phyloP scores from a whole-genome alignment of 2,797 vertebrate genomes.

The Enteromius thamalakanensis region DNA sequence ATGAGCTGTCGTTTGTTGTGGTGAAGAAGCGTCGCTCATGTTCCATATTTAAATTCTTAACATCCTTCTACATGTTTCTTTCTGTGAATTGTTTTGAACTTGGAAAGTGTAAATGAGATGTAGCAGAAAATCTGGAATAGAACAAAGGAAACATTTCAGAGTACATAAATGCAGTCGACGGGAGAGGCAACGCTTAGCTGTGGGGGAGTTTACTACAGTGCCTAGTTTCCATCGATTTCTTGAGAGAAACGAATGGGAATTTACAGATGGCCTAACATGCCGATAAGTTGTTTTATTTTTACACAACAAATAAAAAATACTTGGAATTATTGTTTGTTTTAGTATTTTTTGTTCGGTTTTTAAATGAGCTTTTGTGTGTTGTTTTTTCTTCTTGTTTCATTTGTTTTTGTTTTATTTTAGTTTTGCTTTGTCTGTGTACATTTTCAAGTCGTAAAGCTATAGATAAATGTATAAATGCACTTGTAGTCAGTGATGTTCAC shows the following conservation, averaged over 20 bases:
- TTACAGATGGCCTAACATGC: not conserved
- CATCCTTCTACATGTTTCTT: constrained; percentile 33
- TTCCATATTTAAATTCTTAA: not conserved
- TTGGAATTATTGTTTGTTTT: not conserved
- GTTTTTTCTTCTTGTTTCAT: too few relatives aligned
- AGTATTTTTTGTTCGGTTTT: too few relatives aligned
- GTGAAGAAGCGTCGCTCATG: not conserved
- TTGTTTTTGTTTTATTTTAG: not conserved
- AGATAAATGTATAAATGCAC: not conserved
- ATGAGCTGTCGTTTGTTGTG: constrained; percentile 45
- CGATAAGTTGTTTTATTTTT: not conserved
- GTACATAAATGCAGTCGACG: not conserved
- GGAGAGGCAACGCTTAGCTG: too few relatives aligned
- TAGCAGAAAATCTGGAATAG: not conserved
- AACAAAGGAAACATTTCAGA: constrained; percentile 1
- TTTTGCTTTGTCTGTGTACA: not conserved
- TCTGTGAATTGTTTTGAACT: constrained; percentile 35
- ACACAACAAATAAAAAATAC: not conserved
- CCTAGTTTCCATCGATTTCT: constrained; percentile 2
- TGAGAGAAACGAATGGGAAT: not conserved
- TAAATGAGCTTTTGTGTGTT: too few relatives aligned
- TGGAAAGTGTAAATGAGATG: constrained; percentile 4
- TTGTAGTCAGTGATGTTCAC: not conserved
- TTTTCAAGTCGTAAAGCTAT: not conserved
- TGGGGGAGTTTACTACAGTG: not conserved